These are phyloP conservation scores for Charanyca ferruginea DNA, from an alignment of 2,888 invertebrate genomes.

Conservation along the genomic window DNA sequence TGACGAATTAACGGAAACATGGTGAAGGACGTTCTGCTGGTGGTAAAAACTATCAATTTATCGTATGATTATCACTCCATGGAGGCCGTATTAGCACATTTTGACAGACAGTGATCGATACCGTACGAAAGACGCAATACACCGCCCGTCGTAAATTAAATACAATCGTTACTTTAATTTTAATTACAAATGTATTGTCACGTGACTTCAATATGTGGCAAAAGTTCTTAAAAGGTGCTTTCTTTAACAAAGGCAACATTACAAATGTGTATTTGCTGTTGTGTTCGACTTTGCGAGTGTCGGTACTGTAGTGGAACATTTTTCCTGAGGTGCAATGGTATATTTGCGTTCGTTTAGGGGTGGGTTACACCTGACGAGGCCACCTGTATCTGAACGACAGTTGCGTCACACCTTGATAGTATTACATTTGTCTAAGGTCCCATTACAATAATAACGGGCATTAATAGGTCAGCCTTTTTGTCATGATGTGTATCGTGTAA, in stretches of 20 bases:
- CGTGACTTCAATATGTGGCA: constrained; percentile 73
- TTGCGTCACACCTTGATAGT: constrained; percentile 83
- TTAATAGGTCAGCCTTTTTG: constrained; percentile 70
- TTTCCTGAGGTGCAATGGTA: constrained; percentile 35
- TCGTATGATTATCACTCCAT: constrained; percentile 47
- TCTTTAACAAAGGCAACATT: constrained; percentile 69
- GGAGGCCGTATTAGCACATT: constrained; percentile 54
- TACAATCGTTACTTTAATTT: constrained; percentile 67
- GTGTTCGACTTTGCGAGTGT: constrained; percentile 8
- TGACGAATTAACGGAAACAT: constrained; percentile 62
- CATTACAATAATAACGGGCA: constrained; percentile 76
- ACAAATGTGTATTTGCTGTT: constrained; percentile 57
- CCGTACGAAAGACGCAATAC: constrained; percentile 5
- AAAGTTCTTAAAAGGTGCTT: constrained; percentile 78
- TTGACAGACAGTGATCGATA: constrained; percentile 62
- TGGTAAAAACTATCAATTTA: constrained; percentile 49
- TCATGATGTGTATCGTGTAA: constrained; percentile 56
- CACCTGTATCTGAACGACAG: constrained; percentile 81
- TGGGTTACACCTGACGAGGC: constrained; percentile 79
- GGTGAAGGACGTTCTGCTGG: constrained; percentile 38
- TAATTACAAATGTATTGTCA: constrained; percentile 74
- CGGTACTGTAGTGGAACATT: constrained; percentile 3
- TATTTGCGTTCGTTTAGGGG: constrained; percentile 72
- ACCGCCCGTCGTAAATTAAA: constrained; percentile 34
- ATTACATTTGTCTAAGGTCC: constrained; percentile 68